Evolutionary conservation across 2,888 invertebrate species (phyloP).

Genomic region (Cartodere bifasciata): DNA sequence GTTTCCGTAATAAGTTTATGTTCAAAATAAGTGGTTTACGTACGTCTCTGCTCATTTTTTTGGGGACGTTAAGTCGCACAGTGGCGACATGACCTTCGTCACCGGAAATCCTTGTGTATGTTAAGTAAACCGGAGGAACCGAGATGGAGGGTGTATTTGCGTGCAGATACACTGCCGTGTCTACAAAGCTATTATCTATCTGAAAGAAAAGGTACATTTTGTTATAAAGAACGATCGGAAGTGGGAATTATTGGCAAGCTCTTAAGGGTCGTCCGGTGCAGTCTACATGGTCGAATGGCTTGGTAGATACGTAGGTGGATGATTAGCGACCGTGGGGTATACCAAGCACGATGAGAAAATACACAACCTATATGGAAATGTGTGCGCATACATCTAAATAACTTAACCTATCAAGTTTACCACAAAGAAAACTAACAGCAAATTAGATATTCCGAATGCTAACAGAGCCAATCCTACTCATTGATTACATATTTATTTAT

Average conservation of each 20-base stretch:
- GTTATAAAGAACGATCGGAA: conserved; percentile 7
- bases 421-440: no score
- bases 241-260: conserved; percentile 11
- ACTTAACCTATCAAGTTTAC: no score
- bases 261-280: conserved; percentile 12
- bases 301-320: conserved; percentile 9
- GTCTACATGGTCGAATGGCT: conserved; percentile 7
- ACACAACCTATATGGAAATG: conserved; percentile 28
- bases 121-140: conserved; percentile 50
- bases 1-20: conserved; percentile 1
- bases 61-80: conserved; percentile 40
- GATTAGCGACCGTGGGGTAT: conserved; percentile 14
- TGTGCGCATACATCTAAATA: conserved; percentile 28
- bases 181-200: conserved; percentile 51
- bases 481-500: no score
- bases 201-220: conserved; percentile 23
- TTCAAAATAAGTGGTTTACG: conserved; percentile 13
- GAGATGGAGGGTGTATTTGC: conserved; percentile 49
- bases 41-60: conserved; percentile 24
- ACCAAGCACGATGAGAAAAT: conserved; percentile 17
- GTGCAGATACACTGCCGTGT: conserved; percentile 33
- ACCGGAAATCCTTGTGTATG: conserved; percentile 56
- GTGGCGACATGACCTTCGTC: conserved; percentile 50
- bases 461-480: no score
- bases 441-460: no score